A percentile compares a stretch with the other conserved stretches of the same genome.
Evolutionary conservation across 2,888 invertebrate genomes (phyloP).

Genomic region (Cheilosia pagana): DNA sequence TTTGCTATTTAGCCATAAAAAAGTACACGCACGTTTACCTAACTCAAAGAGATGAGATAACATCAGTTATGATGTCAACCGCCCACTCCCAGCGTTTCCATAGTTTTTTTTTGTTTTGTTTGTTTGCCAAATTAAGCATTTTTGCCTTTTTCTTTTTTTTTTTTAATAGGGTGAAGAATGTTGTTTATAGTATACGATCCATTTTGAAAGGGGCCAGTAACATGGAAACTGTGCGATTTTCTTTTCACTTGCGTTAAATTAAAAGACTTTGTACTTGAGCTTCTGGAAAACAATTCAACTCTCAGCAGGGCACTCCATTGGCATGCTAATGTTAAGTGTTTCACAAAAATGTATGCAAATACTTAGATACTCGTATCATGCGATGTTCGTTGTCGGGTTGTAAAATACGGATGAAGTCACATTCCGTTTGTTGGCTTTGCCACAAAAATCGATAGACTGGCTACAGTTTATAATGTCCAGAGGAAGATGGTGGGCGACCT

Average conservation of each 20-base stretch:
- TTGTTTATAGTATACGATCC: background rate
- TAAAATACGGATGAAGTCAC: background rate
- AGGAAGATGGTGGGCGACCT: conserved; percentile 2
- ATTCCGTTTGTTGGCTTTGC: conserved; percentile 3
- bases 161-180: conserved; percentile 6
- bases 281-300: background rate
- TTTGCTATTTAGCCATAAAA: conserved; percentile 4
- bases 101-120: conserved; percentile 2
- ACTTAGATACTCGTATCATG: background rate
- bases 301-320: background rate
- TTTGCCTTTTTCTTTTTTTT: conserved; percentile 8
- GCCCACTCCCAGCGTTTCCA: conserved; percentile 36
- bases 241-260: background rate
- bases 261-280: background rate
- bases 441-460: conserved; percentile 4
- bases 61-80: conserved; percentile 54
- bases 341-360: background rate
- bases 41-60: conserved; percentile 37
- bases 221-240: conserved; percentile 25
- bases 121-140: conserved; percentile 34
- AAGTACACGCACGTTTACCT: conserved; percentile 7
- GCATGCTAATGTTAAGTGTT: background rate
- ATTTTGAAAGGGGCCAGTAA: background rate
- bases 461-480: conserved; percentile 8
- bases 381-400: background rate